Conservation (phyloP, 2,113 vertebrate genomes). For the Naja naja region DNA sequence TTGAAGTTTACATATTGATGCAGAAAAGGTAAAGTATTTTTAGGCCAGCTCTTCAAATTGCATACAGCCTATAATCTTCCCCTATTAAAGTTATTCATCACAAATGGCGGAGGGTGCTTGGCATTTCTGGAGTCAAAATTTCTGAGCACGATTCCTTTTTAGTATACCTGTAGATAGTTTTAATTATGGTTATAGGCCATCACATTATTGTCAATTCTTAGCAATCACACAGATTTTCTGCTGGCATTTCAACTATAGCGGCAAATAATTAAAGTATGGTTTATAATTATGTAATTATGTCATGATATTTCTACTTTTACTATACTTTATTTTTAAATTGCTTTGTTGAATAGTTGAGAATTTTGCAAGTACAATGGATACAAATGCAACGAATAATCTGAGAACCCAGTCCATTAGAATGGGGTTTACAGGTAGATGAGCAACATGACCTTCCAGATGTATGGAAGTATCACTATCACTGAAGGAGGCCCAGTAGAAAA, state of each 20-base stretch:
- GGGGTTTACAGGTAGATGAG: background rate
- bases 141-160: background rate
- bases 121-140: background rate
- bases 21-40: background rate
- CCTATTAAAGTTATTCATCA: background rate
- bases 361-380: background rate
- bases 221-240: background rate
- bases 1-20: background rate
- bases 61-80: background rate
- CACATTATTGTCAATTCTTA: background rate
- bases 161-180: background rate
- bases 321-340: background rate
- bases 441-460: background rate
- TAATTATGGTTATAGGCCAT: background rate
- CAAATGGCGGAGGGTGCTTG: background rate
- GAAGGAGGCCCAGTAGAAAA: background rate
- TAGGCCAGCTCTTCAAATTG: background rate
- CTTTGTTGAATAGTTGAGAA: background rate
- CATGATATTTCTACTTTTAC: background rate
- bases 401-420: background rate
- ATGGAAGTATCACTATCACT: background rate
- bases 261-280: background rate
- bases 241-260: background rate
- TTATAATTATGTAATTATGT: background rate
- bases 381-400: background rate